These are phyloP conservation scores for Bradynema listronoti DNA, from an alignment of 1,140 invertebrate species.

Conservation along the genomic window DNA sequence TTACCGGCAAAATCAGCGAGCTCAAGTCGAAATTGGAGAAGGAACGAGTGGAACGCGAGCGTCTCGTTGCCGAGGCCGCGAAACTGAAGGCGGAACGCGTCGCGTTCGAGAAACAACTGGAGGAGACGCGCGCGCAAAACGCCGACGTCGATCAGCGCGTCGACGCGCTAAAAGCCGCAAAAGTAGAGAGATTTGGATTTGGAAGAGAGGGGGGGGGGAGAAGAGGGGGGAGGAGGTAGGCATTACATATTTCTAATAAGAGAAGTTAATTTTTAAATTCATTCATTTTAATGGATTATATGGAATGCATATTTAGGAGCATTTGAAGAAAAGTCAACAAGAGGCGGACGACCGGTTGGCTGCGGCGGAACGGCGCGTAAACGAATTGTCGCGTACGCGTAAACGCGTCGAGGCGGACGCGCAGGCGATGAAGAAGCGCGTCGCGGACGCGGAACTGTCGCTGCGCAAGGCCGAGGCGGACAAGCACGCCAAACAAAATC, in stretches of 20 bases:
- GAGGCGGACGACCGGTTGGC: conserved; percentile 33
- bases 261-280: too few relatives aligned
- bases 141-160: conserved; percentile 36
- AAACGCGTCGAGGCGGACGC: conserved; percentile 48
- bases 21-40: conserved; percentile 69
- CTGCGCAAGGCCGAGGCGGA: conserved; percentile 68
- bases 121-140: conserved; percentile 14
- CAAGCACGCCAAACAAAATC: conserved; percentile 91
- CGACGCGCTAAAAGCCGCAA: conserved; percentile 17
- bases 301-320: conserved; percentile 11
- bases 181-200: too few relatives aligned
- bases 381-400: conserved; percentile 36
- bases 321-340: conserved; percentile 14
- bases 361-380: conserved; percentile 39
- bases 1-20: conserved; percentile 73
- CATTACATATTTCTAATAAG: too few relatives aligned
- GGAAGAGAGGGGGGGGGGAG: too few relatives aligned
- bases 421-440: conserved; percentile 48
- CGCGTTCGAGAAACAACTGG: conserved; percentile 32
- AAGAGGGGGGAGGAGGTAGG: too few relatives aligned
- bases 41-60: conserved; percentile 92
- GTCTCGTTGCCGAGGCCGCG: conserved; percentile 89
- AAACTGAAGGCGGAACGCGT: conserved; percentile 80
- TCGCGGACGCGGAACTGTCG: conserved; percentile 58
- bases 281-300: too few relatives aligned